Evolutionary conservation across 2,113 vertebrate genomes (phyloP).

Genomic region (Aldabrachelys gigantea): DNA sequence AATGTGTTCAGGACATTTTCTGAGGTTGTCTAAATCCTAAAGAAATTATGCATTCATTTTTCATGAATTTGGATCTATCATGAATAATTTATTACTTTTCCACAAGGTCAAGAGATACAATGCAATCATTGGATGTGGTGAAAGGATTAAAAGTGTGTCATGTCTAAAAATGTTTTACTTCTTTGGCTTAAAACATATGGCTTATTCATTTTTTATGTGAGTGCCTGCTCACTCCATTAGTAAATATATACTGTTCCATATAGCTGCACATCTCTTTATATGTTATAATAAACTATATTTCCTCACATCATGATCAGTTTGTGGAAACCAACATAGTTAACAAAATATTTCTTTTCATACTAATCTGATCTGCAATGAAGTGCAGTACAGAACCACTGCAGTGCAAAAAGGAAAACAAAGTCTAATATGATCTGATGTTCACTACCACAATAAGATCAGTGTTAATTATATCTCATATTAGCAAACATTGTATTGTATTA

Average conservation of each 20-base stretch:
- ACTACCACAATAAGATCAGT: constrained; percentile 1
- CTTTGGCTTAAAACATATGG: constrained; percentile 21
- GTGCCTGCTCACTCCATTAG: constrained; percentile 20
- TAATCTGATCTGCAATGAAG: constrained; percentile 45
- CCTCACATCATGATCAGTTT: not conserved
- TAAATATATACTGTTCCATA: constrained; percentile 18
- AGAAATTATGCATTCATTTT: not conserved
- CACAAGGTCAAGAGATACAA: not conserved
- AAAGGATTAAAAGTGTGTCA: not conserved
- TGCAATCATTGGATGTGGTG: not conserved
- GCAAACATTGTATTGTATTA: constrained; percentile 17
- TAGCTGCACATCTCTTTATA: constrained; percentile 6
- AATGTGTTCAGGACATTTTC: not conserved
- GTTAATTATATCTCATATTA: constrained; percentile 26
- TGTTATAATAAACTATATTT: not conserved
- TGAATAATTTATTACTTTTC: not conserved
- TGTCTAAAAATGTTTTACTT: not conserved
- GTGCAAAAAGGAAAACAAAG: constrained; percentile 17
- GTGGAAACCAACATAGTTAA: constrained; percentile 6
- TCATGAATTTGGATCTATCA: not conserved
- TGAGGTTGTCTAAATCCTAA: not conserved
- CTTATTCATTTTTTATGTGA: constrained; percentile 30
- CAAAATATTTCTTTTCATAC: constrained; percentile 6
- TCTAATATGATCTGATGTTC: constrained; percentile 14
- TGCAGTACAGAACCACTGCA: constrained; percentile 9